Conservation (phyloP, 1,140 invertebrate genomes). For the Tetraneura akinire region DNA sequence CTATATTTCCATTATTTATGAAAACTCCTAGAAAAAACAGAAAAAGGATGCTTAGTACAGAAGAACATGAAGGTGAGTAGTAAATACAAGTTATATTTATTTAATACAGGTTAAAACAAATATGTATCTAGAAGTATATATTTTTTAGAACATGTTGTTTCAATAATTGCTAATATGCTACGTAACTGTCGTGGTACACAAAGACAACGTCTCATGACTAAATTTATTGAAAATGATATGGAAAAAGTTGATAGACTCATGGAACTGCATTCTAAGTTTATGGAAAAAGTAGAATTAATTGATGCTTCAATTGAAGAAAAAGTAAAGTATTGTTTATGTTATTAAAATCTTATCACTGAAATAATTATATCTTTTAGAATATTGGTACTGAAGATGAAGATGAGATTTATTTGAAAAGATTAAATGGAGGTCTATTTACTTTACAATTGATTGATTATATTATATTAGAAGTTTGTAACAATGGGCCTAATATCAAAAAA, state of each 20-base stretch:
- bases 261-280: conserved; percentile 97
- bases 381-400: conserved; percentile 66
- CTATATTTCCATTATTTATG: conserved; percentile 98
- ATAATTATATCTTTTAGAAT: conserved; percentile 29
- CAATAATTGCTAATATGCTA: conserved; percentile 91
- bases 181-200: conserved; percentile 89
- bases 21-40: conserved; percentile 90
- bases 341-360: no score
- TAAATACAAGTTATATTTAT: conserved; percentile 38
- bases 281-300: conserved; percentile 87
- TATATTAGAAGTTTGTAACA: conserved; percentile 86
- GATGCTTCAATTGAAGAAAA: conserved; percentile 75
- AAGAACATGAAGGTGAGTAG: conserved; percentile 84
- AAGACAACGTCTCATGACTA: conserved; percentile 84
- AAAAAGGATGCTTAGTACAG: conserved; percentile 79
- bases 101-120: neutral
- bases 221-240: conserved; percentile 98
- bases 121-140: neutral
- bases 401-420: conserved; percentile 80
- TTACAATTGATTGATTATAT: conserved; percentile 95
- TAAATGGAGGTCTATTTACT: conserved; percentile 93
- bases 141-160: conserved; percentile 84
- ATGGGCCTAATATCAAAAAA: conserved; percentile 79
- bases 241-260: conserved; percentile 97
- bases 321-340: conserved; percentile 53